These are phyloP conservation scores for Pipa parva DNA, from an alignment of 2,113 vertebrate genomes.

Conservation along the genomic window DNA sequence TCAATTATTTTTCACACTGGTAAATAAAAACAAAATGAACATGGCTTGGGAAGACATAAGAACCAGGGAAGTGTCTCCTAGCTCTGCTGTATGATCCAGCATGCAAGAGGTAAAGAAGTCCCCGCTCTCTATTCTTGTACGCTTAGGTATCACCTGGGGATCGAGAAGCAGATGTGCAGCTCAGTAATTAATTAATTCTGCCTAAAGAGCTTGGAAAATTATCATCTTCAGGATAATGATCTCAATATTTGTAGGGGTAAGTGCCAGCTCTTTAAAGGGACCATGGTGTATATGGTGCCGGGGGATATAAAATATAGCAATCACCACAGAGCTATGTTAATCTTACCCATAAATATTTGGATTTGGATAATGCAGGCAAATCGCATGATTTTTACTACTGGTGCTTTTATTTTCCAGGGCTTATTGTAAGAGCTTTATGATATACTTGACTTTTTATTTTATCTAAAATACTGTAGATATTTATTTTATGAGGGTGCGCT, in stretches of 20 bases:
- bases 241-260: conserved; percentile 38
- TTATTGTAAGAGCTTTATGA: background rate
- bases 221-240: conserved; percentile 44
- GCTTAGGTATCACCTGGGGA: conserved; percentile 39
- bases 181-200: conserved; percentile 44
- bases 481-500: too few species aligned
- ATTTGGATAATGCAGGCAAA: background rate
- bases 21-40: background rate
- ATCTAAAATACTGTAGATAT: too few species aligned
- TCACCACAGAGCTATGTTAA: background rate
- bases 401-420: background rate
- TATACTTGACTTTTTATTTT: background rate
- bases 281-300: background rate
- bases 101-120: conserved; percentile 30
- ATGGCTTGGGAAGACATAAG: background rate
- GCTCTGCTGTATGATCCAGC: background rate
- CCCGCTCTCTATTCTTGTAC: conserved; percentile 19
- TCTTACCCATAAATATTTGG: background rate
- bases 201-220: conserved; percentile 40
- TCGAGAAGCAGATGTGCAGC: conserved; percentile 36
- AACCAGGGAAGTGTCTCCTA: too few species aligned
- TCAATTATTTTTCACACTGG: too few species aligned
- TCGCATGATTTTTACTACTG: background rate
- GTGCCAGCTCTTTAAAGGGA: conserved; percentile 38
- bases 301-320: background rate